Evolutionary conservation across 2,113 vertebrate genomes (phyloP).

Genomic region (Chroicocephalus ridibundus): DNA sequence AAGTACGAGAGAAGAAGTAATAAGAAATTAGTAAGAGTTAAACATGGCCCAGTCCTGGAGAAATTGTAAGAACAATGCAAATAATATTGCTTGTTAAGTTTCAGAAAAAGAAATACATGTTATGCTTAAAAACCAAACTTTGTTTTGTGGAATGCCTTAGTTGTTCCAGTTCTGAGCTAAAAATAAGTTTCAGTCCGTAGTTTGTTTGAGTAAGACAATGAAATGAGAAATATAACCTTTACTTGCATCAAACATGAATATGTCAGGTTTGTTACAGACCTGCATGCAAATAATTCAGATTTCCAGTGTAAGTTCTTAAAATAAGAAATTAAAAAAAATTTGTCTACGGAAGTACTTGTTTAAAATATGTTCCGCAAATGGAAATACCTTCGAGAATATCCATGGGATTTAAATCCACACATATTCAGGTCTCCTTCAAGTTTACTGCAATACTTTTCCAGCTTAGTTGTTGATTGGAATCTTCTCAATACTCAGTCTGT

Average conservation of each 20-base stretch:
- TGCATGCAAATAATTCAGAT: neutral
- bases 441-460: neutral
- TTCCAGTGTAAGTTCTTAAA: neutral
- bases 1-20: neutral
- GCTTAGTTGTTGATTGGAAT: neutral
- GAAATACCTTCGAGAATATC: neutral
- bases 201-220: neutral
- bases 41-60: neutral
- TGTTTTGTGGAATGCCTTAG: neutral
- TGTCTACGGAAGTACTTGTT: neutral
- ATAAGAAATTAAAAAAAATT: neutral
- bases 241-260: neutral
- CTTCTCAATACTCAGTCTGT: neutral
- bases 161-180: neutral
- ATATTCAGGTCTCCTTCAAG: neutral
- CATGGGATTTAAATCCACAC: neutral
- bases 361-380: neutral
- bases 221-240: neutral
- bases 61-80: neutral
- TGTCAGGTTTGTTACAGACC: too few relatives aligned
- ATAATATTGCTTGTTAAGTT: neutral
- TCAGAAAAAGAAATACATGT: neutral
- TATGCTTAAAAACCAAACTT: neutral
- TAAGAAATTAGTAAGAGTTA: neutral
- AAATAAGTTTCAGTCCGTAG: neutral